Conservation (phyloP, 2,113 vertebrate species). For the Brienomyrus brachyistius region DNA sequence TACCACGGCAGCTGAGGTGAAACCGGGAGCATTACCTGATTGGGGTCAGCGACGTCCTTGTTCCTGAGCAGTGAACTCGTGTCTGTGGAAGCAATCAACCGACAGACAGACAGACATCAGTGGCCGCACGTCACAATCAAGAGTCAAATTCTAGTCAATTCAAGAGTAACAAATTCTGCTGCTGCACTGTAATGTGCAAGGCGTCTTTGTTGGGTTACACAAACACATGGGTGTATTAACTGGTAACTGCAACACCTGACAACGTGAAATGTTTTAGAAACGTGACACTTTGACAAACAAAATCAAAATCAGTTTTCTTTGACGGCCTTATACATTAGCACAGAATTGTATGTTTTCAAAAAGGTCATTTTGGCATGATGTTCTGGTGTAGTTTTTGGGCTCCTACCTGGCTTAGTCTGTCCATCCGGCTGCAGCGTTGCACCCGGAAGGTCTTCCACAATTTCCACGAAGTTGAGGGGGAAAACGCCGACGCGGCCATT, state of each 20-base stretch:
- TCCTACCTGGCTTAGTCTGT: slow-evolving; percentile 7
- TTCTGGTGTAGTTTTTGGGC: background rate
- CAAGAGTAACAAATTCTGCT: background rate
- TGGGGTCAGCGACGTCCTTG: background rate
- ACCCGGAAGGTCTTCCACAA: slow-evolving; percentile 56
- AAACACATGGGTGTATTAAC: background rate
- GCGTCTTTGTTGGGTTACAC: background rate
- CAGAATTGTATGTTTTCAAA: background rate
- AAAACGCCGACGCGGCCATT: slow-evolving; percentile 63
- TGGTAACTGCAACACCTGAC: background rate
- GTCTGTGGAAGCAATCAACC: slow-evolving; percentile 49
- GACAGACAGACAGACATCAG: background rate
- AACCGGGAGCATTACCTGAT: background rate
- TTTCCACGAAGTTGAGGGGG: slow-evolving; percentile 74
- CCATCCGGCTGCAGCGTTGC: background rate
- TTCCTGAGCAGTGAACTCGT: slow-evolving; percentile 10
- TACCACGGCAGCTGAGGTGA: background rate
- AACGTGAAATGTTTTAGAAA: background rate
- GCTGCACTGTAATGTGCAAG: background rate
- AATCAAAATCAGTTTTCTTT: background rate
- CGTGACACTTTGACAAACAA: background rate
- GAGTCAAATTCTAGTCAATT: too few relatives aligned
- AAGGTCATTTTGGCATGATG: too few relatives aligned
- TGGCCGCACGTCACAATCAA: background rate
- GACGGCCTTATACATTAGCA: background rate